Evolutionary conservation across 2,113 vertebrate genomes (phyloP).

Genomic region (Oncorhynchus clarkii): DNA sequence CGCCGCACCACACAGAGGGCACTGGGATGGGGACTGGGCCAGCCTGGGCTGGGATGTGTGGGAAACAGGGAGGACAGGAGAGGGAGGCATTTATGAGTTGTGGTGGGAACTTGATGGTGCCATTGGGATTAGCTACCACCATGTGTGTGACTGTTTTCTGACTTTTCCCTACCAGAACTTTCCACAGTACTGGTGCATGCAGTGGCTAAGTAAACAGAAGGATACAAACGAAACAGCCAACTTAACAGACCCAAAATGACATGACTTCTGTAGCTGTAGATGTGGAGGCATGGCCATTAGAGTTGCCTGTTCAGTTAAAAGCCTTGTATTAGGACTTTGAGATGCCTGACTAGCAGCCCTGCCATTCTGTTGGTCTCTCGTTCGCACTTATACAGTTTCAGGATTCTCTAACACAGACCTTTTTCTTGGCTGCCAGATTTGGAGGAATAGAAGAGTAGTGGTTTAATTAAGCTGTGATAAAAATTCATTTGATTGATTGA

Average conservation of each 20-base stretch:
- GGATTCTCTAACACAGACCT: too few species aligned
- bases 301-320: constrained; percentile 33
- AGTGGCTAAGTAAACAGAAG: constrained; percentile 48
- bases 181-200: constrained; percentile 48
- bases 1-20: constrained; percentile 34
- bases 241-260: constrained; percentile 16
- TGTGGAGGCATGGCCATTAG: constrained; percentile 19
- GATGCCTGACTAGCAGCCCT: constrained; percentile 9
- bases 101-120: constrained; percentile 56
- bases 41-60: constrained; percentile 35
- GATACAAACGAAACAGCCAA: constrained; percentile 46
- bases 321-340: constrained; percentile 16
- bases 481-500: too few species aligned
- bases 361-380: background rate
- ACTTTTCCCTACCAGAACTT: constrained; percentile 57
- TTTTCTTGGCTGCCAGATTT: too few species aligned
- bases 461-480: too few species aligned
- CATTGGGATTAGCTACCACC: constrained; percentile 54
- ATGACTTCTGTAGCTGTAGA: constrained; percentile 26
- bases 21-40: constrained; percentile 30
- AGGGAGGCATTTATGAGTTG: constrained; percentile 54
- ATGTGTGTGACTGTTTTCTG: constrained; percentile 45
- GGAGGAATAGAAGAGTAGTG: too few species aligned
- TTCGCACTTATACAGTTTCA: background rate
- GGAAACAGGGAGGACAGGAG: constrained; percentile 21